Evolutionary conservation across 2,888 invertebrate species (phyloP), one percentile per base, ranked within the genome.

Genomic region (Petrolisthes cinctipes): DNA sequence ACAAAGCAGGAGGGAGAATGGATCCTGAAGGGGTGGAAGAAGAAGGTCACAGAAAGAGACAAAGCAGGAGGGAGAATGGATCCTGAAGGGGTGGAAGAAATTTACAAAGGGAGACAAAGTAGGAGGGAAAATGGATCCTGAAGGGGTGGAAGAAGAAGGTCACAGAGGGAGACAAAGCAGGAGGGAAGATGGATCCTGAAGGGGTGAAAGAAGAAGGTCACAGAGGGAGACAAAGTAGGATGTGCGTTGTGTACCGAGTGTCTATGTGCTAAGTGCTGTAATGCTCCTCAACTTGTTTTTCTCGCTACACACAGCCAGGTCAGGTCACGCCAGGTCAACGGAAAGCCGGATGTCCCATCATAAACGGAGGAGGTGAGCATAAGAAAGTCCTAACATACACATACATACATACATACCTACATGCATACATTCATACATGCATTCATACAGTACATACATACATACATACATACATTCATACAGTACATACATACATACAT

Each of bases 131-230:
- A n/a, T 6, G 7, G 5, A 6, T 6, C n/a, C 37, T 37, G 37
- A 37, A 37, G 37, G 37, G 20, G 20, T 37, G 37, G 71, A 7
- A 71, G 82, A n/a, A 20, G 68, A 53, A 83, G 73, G 37, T 53
- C 68, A 20, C 68, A 71, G 71, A n/a, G 71, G 53, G 71, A 37
- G 51, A 53, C 66, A 37, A 82, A 68, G 68, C 14, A 68, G 82
- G 61, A 68, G 51, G 14, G 6, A 51, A 75, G 23, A 75, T 5
- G 3, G 9, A 14, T 4, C 5, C 37, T 23, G 51, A n/a, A 51
- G 23, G 7, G 75, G 5, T 20, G 23, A 3, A 23, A 23, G 11
- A 71, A n/a, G 71, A 71, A 23, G 71, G n/a, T 20, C 5, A 71
- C 7, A 17, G 6, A 71, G 6, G 0, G n/a, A 61, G 61, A 81